Base-by-base conservation (phyloP, 2,797 vertebrate species). In the Lithobates sylvaticus region DNA sequence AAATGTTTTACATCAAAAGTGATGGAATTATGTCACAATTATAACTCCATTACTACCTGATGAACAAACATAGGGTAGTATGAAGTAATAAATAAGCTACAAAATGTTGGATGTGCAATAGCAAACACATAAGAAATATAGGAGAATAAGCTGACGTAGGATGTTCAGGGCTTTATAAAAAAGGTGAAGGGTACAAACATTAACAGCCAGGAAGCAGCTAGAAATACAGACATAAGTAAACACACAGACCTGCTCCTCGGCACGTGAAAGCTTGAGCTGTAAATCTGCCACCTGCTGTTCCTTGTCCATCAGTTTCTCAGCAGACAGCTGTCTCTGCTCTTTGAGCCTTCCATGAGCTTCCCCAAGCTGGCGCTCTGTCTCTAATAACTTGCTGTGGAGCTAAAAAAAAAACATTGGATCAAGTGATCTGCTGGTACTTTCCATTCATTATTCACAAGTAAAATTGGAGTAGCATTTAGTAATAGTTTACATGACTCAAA, bases 301-400 rank as follows among this genome's bases (percentile, higher is more conserved):
- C 29, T 95, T 96, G 90, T 99, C 98, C 94, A 99, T 99, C 68
- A 99, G 91, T 78, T 99, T 99, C 92, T 99, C 98, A 88, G 97
- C 97, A 0, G 98, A 98, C 6, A 99, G 95, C 90, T 99, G 97
- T 89, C 98, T 96, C 94, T 99, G 98, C 13, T 99, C 98, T 91
- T 99, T 99, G 67, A 99, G 94, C 47, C 97, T 95, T 36, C 98
- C 98, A 27, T 99, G 98, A 0, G 95, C 95, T 90, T 99, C 98
- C 0, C 98, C 98, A 36, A 99, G 93, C 90, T 99, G 98, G 70
- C 95, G 94, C 90, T 99, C 98, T 0, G 97, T 94, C 92, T 99
- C 98, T 89, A 99, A 93, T 88, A 99, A 96, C 92, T 97, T 99
- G 85, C 93, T 93, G 50, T 99, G 98, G 88, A 99, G 92, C 98